Conservation (phyloP, 2,797 vertebrate species). For the Anniella stebbinsi region DNA sequence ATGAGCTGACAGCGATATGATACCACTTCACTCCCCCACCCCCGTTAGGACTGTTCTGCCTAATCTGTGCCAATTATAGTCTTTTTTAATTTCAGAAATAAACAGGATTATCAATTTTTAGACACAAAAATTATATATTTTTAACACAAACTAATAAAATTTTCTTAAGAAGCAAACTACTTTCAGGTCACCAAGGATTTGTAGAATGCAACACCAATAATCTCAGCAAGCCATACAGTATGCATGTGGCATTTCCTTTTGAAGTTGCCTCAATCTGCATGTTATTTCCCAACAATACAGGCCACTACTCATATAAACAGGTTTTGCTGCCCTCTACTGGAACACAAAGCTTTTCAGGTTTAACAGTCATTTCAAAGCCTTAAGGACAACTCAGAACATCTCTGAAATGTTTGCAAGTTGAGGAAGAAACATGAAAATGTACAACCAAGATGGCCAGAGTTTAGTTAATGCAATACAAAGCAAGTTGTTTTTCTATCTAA, state of each 20-base stretch:
- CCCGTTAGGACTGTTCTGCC: too few species aligned
- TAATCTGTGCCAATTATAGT: too few species aligned
- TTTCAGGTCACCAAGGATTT: not conserved
- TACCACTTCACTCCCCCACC: too few species aligned
- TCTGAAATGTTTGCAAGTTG: not conserved
- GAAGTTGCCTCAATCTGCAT: accelerated
- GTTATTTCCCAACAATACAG: not conserved
- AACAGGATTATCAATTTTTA: not conserved
- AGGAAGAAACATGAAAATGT: not conserved
- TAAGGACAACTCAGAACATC: not conserved
- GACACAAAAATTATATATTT: not conserved
- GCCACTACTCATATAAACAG: slow-evolving; percentile 25
- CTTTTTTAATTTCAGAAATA: not conserved
- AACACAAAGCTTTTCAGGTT: not conserved
- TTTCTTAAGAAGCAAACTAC: not conserved
- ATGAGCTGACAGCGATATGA: too few species aligned
- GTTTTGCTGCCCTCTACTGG: slow-evolving; percentile 72
- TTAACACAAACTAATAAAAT: not conserved
- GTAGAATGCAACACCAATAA: not conserved
- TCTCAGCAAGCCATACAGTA: not conserved
- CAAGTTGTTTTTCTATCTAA: not conserved
- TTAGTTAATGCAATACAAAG: not conserved
- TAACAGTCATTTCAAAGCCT: slow-evolving; percentile 7
- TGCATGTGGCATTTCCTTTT: not conserved
- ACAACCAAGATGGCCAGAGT: not conserved